phyloP scores from a whole-genome alignment of 2,888 invertebrate species.

The Scrobipalpa costella region DNA sequence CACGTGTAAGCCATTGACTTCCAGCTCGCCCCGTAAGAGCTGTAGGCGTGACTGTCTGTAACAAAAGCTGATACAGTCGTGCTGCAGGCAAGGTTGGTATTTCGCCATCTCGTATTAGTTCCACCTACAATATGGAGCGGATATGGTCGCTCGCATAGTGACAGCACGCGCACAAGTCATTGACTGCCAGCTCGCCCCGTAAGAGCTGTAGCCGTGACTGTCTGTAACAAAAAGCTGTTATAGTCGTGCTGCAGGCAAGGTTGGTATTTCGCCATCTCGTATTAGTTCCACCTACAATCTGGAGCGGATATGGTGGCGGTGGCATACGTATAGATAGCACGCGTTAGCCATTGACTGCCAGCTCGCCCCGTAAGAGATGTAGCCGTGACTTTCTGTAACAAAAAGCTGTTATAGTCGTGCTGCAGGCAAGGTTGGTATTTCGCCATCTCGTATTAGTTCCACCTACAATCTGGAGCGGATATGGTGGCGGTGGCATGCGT shows the following conservation, averaged over 20 bases:
- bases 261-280: not conserved
- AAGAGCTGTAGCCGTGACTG: no score
- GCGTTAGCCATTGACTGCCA: no score
- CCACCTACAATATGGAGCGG: not conserved
- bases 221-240: no score
- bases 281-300: not conserved
- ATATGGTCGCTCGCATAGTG: not conserved
- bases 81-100: not conserved
- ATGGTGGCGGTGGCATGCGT: not conserved
- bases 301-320: not conserved
- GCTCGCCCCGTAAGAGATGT: no score
- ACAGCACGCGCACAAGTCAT: no score
- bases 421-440: not conserved
- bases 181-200: no score
- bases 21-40: no score
- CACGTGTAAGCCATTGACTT: no score
- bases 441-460: constrained; percentile 1
- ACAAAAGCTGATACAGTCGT: not conserved
- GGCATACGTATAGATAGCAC: not conserved
- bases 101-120: constrained; percentile 7
- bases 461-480: not conserved
- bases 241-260: not conserved
- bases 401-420: no score
- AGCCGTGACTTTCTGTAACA: no score
- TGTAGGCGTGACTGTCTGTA: no score